Conservation (phyloP, 2,797 vertebrate genomes). For the Sebastes jordani region DNA sequence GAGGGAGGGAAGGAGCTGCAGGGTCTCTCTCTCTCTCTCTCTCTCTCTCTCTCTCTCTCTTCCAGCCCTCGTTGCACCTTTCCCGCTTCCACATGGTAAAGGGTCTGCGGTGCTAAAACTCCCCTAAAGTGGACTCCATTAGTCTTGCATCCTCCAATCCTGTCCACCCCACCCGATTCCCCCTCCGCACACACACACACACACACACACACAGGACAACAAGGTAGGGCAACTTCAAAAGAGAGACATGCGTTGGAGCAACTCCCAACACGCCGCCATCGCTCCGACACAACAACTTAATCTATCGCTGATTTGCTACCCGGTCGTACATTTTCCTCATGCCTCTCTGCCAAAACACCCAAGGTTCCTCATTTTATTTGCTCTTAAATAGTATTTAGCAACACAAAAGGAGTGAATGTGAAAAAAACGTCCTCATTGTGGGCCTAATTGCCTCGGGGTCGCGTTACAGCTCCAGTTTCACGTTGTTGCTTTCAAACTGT, state of each 20-base stretch:
- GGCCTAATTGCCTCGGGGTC: slow-evolving; percentile 85
- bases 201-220: slow-evolving; percentile 19
- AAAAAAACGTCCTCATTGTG: slow-evolving; percentile 81
- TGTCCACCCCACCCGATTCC: slow-evolving; percentile 10
- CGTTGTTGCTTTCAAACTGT: slow-evolving; percentile 83
- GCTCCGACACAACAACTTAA: slow-evolving; percentile 1
- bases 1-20: slow-evolving; percentile 50
- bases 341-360: slow-evolving; percentile 28
- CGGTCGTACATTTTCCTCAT: slow-evolving; percentile 22
- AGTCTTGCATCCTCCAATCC: slow-evolving; percentile 15
- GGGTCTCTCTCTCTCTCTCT: slow-evolving; percentile 50
- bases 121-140: slow-evolving; percentile 41
- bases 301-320: slow-evolving; percentile 31
- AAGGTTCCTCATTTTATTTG: slow-evolving; percentile 65
- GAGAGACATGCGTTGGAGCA: slow-evolving; percentile 9
- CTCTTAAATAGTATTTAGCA: slow-evolving; percentile 79
- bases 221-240: slow-evolving; percentile 60
- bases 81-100: slow-evolving; percentile 48
- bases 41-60: slow-evolving; percentile 4
- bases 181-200: background rate
- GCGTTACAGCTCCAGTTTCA: slow-evolving; percentile 84
- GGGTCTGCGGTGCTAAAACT: slow-evolving; percentile 15
- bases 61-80: slow-evolving; percentile 45
- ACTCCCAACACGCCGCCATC: slow-evolving; percentile 13
- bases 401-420: slow-evolving; percentile 77